A percentile compares a stretch with the other conserved stretches of the same genome.
These are phyloP conservation scores for Penaeus japonicus DNA, from an alignment of 1,140 invertebrate species.

Conservation along the genomic window DNA sequence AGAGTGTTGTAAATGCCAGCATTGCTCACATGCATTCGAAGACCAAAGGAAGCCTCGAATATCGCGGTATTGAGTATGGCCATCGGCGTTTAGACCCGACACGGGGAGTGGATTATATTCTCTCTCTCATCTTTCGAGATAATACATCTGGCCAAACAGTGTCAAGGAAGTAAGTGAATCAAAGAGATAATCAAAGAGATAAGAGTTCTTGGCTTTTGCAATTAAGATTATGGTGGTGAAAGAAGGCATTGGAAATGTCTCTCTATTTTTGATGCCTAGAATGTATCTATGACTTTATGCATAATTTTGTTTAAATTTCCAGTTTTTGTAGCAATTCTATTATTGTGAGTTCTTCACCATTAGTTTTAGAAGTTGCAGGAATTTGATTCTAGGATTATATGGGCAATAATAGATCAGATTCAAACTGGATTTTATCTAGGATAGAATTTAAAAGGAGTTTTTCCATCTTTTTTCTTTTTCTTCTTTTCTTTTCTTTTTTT, in stretches of 20 bases:
- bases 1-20: slow-evolving; percentile 72
- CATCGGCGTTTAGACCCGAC: slow-evolving; percentile 87
- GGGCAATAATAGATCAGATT: too few relatives aligned
- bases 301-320: too few relatives aligned
- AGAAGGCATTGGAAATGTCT: too few relatives aligned
- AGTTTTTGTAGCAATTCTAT: too few relatives aligned
- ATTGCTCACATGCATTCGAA: slow-evolving; percentile 69
- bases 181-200: not conserved
- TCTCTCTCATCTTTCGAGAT: slow-evolving; percentile 75
- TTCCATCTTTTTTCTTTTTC: too few relatives aligned
- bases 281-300: slow-evolving; percentile 40
- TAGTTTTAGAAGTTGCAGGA: too few relatives aligned
- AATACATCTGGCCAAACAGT: slow-evolving; percentile 62
- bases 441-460: too few relatives aligned
- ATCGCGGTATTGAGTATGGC: slow-evolving; percentile 76
- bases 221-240: not conserved
- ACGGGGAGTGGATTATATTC: slow-evolving; percentile 85
- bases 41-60: slow-evolving; percentile 69
- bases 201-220: not conserved
- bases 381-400: too few relatives aligned
- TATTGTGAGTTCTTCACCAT: too few relatives aligned
- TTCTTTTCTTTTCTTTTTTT: too few relatives aligned
- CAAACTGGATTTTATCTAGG: too few relatives aligned
- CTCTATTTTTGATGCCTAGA: too few relatives aligned
- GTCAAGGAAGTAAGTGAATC: slow-evolving; percentile 62